Evolutionary conservation across 2,113 vertebrate species (phyloP).

Genomic region (Pachycephala philippinensis): DNA sequence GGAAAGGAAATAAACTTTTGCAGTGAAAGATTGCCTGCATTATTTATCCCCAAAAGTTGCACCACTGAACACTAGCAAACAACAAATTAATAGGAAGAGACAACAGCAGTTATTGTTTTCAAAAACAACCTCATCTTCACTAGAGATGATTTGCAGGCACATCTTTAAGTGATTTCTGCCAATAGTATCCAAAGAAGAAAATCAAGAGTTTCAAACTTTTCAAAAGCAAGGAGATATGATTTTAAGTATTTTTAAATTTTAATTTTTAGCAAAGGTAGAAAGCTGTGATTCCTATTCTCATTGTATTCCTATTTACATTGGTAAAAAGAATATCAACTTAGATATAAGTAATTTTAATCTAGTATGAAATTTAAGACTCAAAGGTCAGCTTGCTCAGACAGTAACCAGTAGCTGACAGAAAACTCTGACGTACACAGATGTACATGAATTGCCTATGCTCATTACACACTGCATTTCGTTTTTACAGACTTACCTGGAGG

Average conservation of each 20-base stretch:
- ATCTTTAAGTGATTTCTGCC: not conserved
- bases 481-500: slow-evolving; percentile 84
- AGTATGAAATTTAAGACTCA: not conserved
- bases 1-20: not conserved
- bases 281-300: not conserved
- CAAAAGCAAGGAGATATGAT: not conserved
- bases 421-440: not conserved
- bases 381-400: not conserved
- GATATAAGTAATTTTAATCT: not conserved
- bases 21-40: not conserved
- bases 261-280: not conserved
- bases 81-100: not conserved
- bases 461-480: not conserved
- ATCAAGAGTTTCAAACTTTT: not conserved
- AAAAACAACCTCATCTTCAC: not conserved
- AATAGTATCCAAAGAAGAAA: not conserved
- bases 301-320: not conserved
- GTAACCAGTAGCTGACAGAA: not conserved
- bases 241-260: not conserved
- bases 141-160: not conserved
- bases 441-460: not conserved
- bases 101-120: not conserved
- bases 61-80: not conserved
- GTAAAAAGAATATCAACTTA: not conserved
- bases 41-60: not conserved